Percentiles rank a stretch among this genome's conserved stretches.
These are phyloP conservation scores for Melanophora roralis DNA, from an alignment of 2,888 invertebrate genomes.

Conservation along the genomic window DNA sequence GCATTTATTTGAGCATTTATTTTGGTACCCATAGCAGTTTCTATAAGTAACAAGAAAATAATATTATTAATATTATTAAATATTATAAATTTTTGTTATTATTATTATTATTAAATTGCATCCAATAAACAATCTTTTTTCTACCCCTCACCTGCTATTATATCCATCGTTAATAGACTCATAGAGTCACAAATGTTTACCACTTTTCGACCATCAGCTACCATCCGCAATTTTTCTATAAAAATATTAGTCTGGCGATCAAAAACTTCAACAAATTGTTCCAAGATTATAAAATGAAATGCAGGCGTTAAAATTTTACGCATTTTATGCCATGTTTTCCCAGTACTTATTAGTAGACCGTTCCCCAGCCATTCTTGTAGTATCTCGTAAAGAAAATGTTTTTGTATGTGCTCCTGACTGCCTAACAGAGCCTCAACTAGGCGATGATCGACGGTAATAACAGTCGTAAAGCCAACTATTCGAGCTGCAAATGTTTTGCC, in stretches of 20 bases:
- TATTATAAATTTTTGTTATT: too few relatives aligned
- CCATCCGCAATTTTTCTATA: conserved; percentile 78
- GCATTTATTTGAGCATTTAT: conserved; percentile 61
- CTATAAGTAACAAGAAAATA: too few relatives aligned
- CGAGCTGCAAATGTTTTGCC: conserved; percentile 62
- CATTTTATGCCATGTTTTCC: conserved; percentile 81
- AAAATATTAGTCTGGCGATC: conserved; percentile 81
- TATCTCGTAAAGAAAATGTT: conserved; percentile 69
- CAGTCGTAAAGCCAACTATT: conserved; percentile 61
- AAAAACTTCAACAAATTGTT: conserved; percentile 84
- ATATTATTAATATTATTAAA: too few relatives aligned
- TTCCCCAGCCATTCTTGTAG: conserved; percentile 71
- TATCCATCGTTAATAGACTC: conserved; percentile 80
- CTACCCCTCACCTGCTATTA: conserved; percentile 74
- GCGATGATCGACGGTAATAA: conserved; percentile 70
- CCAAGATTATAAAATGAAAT: conserved; percentile 87
- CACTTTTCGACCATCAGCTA: conserved; percentile 69
- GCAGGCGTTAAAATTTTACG: conserved; percentile 86
- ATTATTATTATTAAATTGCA: too few relatives aligned
- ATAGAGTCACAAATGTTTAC: conserved; percentile 82
- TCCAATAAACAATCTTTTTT: too few relatives aligned
- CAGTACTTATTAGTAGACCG: conserved; percentile 71
- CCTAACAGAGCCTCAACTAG: conserved; percentile 70
- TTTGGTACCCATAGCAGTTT: conserved; percentile 73
- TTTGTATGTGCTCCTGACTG: conserved; percentile 69